These are phyloP conservation scores for Takifugu flavidus DNA, from an alignment of 2,113 vertebrate species.

Conservation along the genomic window DNA sequence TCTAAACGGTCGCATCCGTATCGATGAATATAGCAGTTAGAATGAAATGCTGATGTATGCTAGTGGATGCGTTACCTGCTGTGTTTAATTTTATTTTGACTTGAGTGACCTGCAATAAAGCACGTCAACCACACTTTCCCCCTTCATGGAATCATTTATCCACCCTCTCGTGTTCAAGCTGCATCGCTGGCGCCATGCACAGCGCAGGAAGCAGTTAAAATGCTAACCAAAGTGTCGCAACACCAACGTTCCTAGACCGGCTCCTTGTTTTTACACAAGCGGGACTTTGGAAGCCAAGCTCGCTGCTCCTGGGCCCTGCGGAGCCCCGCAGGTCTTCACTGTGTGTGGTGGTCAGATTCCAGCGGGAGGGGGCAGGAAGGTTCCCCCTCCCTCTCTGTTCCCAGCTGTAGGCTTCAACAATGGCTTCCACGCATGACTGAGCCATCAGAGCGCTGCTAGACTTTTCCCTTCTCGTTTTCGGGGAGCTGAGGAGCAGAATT, in stretches of 20 bases:
- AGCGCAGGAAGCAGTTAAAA: no score
- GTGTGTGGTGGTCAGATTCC: neutral
- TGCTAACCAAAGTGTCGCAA: no score
- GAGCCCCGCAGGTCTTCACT: neutral
- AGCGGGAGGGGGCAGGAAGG: neutral
- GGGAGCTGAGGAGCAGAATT: neutral
- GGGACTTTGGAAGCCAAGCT: no score
- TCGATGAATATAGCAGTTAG: neutral
- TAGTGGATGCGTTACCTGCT: constrained; percentile 11
- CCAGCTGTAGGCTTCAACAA: constrained; percentile 36
- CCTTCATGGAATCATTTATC: neutral
- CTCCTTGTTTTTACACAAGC: neutral
- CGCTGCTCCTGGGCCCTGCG: neutral
- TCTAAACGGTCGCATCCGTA: constrained; percentile 12
- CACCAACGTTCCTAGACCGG: no score
- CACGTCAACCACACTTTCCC: constrained; percentile 20
- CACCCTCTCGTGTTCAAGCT: no score
- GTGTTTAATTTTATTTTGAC: constrained; percentile 49
- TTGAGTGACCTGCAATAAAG: constrained; percentile 60
- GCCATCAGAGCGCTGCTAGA: constrained; percentile 14
- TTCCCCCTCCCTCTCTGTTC: neutral
- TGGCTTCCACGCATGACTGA: constrained; percentile 39
- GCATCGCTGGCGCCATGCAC: no score
- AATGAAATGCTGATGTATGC: constrained; percentile 11
- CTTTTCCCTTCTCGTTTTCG: neutral